Evolutionary conservation across 2,113 vertebrate species (phyloP).

Genomic region (Serinus canaria): DNA sequence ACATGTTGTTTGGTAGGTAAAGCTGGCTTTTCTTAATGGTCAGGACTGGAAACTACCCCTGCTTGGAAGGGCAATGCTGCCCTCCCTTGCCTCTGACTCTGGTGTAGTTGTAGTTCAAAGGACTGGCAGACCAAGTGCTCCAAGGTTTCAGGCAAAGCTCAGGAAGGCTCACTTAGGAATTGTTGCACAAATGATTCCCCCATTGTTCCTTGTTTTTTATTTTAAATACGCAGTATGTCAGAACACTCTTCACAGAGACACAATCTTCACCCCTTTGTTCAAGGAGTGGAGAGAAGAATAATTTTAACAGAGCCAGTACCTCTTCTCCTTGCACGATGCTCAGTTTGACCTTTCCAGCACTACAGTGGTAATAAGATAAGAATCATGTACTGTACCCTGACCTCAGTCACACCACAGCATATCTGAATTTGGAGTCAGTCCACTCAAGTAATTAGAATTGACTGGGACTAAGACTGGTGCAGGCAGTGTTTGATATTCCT

Average conservation of each 20-base stretch:
- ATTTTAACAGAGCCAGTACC: neutral
- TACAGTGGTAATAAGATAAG: slow-evolving; percentile 10
- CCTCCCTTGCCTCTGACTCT: neutral
- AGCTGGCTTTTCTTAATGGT: neutral
- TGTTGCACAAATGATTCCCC: neutral
- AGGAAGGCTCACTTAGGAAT: neutral
- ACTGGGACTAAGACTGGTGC: neutral
- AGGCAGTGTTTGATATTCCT: neutral
- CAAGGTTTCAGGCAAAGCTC: neutral
- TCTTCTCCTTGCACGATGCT: neutral
- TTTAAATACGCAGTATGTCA: neutral
- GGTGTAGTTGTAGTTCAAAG: neutral
- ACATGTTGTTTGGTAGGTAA: neutral
- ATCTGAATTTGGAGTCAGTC: neutral
- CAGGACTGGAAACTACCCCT: neutral
- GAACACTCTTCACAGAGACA: neutral
- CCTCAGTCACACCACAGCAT: neutral
- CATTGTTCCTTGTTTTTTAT: neutral
- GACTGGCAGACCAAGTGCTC: neutral
- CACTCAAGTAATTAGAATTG: slow-evolving; percentile 7
- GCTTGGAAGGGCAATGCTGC: neutral
- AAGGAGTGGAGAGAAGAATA: neutral
- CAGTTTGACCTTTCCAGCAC: slow-evolving; percentile 2
- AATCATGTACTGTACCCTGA: slow-evolving; percentile 15
- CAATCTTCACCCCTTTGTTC: slow-evolving; percentile 1